A percentile compares a stretch with the other conserved stretches of the same genome.
These are phyloP conservation scores for Okapia johnstoni DNA, from an alignment of 2,113 vertebrate genomes.

Conservation along the genomic window DNA sequence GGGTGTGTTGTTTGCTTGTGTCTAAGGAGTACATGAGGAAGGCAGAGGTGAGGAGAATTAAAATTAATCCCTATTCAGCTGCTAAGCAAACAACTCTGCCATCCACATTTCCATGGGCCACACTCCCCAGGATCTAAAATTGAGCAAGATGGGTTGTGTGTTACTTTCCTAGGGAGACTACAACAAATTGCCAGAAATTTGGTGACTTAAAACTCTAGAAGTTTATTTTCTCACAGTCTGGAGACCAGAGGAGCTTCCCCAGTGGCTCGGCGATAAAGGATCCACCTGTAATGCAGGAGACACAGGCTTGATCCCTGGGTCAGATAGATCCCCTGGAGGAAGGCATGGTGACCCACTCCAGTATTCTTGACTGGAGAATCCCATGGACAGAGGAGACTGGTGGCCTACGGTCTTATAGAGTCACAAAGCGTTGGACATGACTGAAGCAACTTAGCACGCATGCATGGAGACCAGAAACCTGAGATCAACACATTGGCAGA, in stretches of 20 bases:
- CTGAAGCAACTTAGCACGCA: neutral
- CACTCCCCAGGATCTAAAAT: neutral
- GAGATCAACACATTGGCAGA: neutral
- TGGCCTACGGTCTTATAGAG: neutral
- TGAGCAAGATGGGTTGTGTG: neutral
- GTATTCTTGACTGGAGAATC: neutral
- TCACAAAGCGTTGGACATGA: neutral
- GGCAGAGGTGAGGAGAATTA: neutral
- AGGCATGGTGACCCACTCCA: neutral
- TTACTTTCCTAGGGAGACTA: neutral
- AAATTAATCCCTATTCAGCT: neutral
- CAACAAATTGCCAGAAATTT: neutral
- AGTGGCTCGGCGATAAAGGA: neutral
- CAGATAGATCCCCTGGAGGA: neutral
- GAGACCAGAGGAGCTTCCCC: neutral
- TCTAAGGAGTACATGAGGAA: neutral
- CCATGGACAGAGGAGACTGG: neutral
- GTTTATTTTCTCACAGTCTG: neutral
- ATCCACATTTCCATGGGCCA: neutral
- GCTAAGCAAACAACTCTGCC: neutral
- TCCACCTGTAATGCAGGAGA: neutral
- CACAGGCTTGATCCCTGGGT: neutral
- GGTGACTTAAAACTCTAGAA: neutral
- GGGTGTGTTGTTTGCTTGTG: neutral
- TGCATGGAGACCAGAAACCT: neutral